These are phyloP conservation scores for Mechanitis messenoides DNA, from an alignment of 2,888 invertebrate species.

Conservation along the genomic window DNA sequence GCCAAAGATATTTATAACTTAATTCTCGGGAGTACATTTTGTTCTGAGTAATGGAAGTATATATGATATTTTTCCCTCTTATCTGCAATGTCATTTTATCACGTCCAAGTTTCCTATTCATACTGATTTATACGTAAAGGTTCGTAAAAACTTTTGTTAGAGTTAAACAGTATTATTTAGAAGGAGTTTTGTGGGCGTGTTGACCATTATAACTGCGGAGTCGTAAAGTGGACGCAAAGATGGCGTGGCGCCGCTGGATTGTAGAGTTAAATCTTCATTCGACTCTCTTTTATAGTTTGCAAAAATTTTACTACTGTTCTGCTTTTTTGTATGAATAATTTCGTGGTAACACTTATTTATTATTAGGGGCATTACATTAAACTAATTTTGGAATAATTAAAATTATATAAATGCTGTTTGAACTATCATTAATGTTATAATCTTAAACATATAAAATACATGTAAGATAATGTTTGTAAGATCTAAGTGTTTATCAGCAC, in stretches of 20 bases:
- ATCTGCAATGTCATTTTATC: constrained; percentile 17
- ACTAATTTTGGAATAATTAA: too few species aligned
- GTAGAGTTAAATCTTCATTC: constrained; percentile 43
- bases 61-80: constrained; percentile 15
- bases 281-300: constrained; percentile 45
- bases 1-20: constrained; percentile 35
- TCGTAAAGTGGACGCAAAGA: constrained; percentile 45
- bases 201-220: constrained; percentile 39
- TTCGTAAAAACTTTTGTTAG: constrained; percentile 33
- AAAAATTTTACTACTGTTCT: constrained; percentile 39
- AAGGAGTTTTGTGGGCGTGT: constrained; percentile 41
- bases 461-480: too few species aligned
- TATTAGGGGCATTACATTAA: too few species aligned
- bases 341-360: not conserved
- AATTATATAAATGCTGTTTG: too few species aligned
- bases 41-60: constrained; percentile 17
- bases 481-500: constrained; percentile 5
- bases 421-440: too few species aligned
- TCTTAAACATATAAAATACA: too few species aligned
- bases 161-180: constrained; percentile 36
- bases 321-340: constrained; percentile 14
- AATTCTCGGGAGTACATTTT: constrained; percentile 23
- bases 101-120: constrained; percentile 21
- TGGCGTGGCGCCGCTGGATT: constrained; percentile 40
- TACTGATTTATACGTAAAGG: constrained; percentile 28